A percentile compares a stretch with the other conserved stretches of the same genome.
These are phyloP conservation scores for Rhaphigaster nebulosa DNA, from an alignment of 2,888 invertebrate species.

Conservation along the genomic window DNA sequence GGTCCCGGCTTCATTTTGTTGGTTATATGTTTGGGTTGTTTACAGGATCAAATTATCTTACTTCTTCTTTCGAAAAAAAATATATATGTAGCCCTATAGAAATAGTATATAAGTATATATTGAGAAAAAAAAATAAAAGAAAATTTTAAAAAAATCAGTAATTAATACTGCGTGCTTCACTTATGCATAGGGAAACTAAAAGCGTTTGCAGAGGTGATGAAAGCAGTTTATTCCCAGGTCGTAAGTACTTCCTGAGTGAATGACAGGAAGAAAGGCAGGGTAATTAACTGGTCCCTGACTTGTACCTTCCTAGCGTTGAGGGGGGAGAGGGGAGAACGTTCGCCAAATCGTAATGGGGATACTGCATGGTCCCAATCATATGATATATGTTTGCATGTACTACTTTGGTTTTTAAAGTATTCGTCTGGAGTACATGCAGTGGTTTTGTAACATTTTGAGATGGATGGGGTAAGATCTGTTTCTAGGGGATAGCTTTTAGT, in stretches of 20 bases:
- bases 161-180: background rate
- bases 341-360: background rate
- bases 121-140: background rate
- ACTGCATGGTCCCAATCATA: background rate
- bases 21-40: too few relatives aligned
- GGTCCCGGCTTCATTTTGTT: too few relatives aligned
- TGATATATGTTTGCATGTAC: background rate
- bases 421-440: background rate
- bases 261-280: slow-evolving; percentile 11
- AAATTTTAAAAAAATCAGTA: background rate
- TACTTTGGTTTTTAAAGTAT: background rate
- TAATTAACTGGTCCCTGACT: slow-evolving; percentile 33
- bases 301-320: background rate
- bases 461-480: background rate
- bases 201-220: background rate
- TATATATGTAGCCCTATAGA: too few relatives aligned
- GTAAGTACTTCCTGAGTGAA: background rate
- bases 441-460: background rate
- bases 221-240: background rate
- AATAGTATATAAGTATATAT: too few relatives aligned
- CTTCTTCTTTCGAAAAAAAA: too few relatives aligned
- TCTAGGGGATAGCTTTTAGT: background rate
- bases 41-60: too few relatives aligned
- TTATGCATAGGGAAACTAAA: background rate
- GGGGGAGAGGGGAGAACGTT: background rate